phyloP scores from a whole-genome alignment of 2,888 invertebrate species.

The Agrochola circellaris region DNA sequence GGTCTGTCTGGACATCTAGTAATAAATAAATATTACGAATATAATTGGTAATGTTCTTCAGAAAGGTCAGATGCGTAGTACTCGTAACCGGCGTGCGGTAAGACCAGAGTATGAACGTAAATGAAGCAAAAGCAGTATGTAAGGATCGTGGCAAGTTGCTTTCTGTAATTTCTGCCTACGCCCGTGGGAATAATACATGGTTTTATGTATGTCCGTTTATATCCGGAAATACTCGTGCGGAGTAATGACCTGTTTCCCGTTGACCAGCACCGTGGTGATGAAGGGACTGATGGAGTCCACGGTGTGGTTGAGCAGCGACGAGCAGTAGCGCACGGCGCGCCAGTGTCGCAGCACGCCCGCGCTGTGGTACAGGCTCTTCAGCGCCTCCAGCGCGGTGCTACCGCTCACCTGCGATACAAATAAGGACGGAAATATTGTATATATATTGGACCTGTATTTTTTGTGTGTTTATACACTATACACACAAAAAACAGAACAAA shows the following conservation, averaged over 20 bases:
- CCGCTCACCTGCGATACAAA: slow-evolving; percentile 81
- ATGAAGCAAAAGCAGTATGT: too few relatives aligned
- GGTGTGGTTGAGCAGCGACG: slow-evolving; percentile 97
- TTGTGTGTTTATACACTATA: too few relatives aligned
- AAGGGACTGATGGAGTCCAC: slow-evolving; percentile 99
- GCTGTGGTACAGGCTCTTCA: slow-evolving; percentile 94
- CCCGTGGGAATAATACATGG: neutral
- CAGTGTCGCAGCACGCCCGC: slow-evolving; percentile 97
- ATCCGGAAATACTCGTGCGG: neutral
- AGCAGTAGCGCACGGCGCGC: slow-evolving; percentile 98
- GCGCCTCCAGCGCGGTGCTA: slow-evolving; percentile 92
- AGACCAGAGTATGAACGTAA: neutral
- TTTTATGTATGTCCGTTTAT: neutral
- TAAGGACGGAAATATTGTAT: neutral
- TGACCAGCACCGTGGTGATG: slow-evolving; percentile 98
- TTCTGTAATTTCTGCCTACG: neutral
- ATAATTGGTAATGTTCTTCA: neutral
- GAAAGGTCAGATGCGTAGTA: neutral
- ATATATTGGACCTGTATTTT: neutral
- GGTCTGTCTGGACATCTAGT: neutral
- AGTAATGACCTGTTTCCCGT: slow-evolving; percentile 96
- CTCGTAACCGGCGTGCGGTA: neutral
- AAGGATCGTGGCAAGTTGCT: neutral
- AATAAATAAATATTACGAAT: neutral
- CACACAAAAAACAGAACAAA: neutral